phyloP scores from a whole-genome alignment of 1,140 invertebrate genomes.

The Lepidurus arcticus region DNA sequence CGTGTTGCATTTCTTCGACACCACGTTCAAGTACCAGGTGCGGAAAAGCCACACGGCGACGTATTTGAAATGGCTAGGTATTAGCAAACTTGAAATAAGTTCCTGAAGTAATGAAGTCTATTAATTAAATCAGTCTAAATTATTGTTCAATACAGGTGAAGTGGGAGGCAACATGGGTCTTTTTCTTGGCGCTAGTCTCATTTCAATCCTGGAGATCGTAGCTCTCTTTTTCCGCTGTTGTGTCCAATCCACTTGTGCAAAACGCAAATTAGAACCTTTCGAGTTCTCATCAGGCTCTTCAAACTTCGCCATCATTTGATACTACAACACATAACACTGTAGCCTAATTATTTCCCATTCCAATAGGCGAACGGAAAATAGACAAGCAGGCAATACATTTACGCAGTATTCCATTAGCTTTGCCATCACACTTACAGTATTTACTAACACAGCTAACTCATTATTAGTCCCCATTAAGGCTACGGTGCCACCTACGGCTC shows the following conservation, averaged over 20 bases:
- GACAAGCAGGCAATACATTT: too few relatives aligned
- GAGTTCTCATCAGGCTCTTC: too few relatives aligned
- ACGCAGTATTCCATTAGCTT: too few relatives aligned
- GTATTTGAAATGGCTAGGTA: background rate
- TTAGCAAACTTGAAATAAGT: background rate
- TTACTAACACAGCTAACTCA: too few relatives aligned
- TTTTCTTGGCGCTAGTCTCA: conserved; percentile 24
- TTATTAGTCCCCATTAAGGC: too few relatives aligned
- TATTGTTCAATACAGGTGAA: conserved; percentile 19
- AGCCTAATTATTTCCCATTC: too few relatives aligned
- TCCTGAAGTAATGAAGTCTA: background rate
- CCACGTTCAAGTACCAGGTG: background rate
- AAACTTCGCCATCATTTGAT: too few relatives aligned
- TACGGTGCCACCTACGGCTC: too few relatives aligned
- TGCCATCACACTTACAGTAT: too few relatives aligned
- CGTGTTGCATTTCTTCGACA: background rate
- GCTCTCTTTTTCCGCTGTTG: conserved; percentile 23
- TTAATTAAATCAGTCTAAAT: background rate
- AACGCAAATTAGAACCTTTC: too few relatives aligned
- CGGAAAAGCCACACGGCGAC: background rate
- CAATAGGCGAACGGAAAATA: too few relatives aligned
- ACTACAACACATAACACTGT: too few relatives aligned
- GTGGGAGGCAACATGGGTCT: conserved; percentile 25
- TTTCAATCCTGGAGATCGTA: background rate
- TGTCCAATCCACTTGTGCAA: background rate